Conservation (phyloP, 2,888 invertebrate species). For the Limnephilus lunatus region DNA sequence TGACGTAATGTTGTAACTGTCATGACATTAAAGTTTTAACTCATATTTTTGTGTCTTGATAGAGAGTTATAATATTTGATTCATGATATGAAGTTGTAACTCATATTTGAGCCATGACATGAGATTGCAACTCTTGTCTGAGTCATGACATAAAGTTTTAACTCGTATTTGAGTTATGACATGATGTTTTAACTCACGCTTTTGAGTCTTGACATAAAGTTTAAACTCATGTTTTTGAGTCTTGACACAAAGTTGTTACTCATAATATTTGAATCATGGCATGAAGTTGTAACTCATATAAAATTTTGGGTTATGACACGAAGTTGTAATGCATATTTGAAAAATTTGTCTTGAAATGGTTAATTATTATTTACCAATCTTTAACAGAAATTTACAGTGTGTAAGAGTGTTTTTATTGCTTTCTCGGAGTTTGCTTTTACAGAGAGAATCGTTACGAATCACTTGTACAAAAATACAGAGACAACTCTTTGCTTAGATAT, state of each 20-base stretch:
- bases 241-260: not conserved
- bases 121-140: too few relatives aligned
- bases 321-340: not conserved
- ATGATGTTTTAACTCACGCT: not conserved
- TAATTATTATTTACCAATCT: not conserved
- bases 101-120: too few relatives aligned
- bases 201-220: not conserved
- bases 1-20: too few relatives aligned
- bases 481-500: not conserved
- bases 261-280: too few relatives aligned
- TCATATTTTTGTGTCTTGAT: not conserved
- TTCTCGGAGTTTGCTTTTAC: not conserved
- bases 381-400: not conserved
- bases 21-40: not conserved
- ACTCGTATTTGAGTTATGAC: not conserved
- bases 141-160: too few relatives aligned
- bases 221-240: not conserved
- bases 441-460: not conserved
- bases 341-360: not conserved
- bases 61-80: not conserved
- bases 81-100: not conserved
- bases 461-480: not conserved
- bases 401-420: not conserved
- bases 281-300: not conserved
- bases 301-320: not conserved